Base-by-base conservation (phyloP, 2,113 vertebrate species). In the Apodemus sylvaticus region DNA sequence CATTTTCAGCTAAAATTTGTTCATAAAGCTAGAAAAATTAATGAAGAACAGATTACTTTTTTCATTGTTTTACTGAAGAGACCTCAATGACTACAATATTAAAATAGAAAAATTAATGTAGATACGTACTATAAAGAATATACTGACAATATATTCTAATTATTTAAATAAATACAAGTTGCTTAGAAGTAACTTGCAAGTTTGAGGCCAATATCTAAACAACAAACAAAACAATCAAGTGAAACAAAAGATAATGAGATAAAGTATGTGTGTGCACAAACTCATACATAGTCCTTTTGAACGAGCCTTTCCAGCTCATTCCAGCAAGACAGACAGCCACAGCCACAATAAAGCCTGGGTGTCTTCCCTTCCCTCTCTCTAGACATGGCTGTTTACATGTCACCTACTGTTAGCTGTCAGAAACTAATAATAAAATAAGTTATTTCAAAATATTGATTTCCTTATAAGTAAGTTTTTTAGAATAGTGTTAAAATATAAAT, bases 1-100 rank as follows among this genome's bases (percentile, higher is more conserved):
- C 99, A 90, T 99, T 99, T 98, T 99, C 99, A 97, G 99, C 99
- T 98, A 99, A 98, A 98, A 99, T 99, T 99, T 99, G 99, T 99
- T 99, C 99, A 97, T 99, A 99, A 98, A 99, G 99, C 99, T 99
- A 96, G 36, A 97, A 87, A 98, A 97, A 90, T 97, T n/a, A 92
- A 16, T 45, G 13, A 94, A 89, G 19, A 93, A 94, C 12, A 94
- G 95, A 94, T 97, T 96, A 97, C 31, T 92, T 95, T 96, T 89
- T n/a, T n/a, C n/a, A 26, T 94, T 39, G 26, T 20, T 92, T 26
- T 94, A n/a, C n/a, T 81, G 86, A 39, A 77, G 31, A 17, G 79
- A 85, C 86, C 5, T 64, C 24, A 78, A 6, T 90, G 71, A 91
- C 29, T 89, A 91, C 7, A 92, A 42, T 66, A 92, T 85, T 93